phyloP scores from a whole-genome alignment of 2,888 invertebrate species.

The Mongoloraphidia duomilia region DNA sequence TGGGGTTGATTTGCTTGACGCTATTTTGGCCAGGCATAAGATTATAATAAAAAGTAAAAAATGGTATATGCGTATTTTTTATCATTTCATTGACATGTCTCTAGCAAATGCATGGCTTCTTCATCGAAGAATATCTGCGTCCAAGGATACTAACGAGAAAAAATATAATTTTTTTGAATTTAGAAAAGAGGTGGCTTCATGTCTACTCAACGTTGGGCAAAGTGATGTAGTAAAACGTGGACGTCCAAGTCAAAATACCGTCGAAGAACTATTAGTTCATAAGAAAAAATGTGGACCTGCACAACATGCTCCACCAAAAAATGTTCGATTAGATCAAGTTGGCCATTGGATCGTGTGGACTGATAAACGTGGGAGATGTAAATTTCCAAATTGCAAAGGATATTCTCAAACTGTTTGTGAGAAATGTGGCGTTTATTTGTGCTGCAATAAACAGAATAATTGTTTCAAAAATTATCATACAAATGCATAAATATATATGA shows the following conservation, averaged over 20 bases:
- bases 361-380: constrained; percentile 7
- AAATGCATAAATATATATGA: no score
- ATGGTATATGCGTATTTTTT: constrained; percentile 12
- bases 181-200: no score
- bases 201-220: no score
- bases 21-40: constrained; percentile 7
- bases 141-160: no score
- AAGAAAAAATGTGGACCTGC: background rate
- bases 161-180: no score
- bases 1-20: constrained; percentile 14
- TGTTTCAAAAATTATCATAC: constrained; percentile 7
- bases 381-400: constrained; percentile 10
- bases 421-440: constrained; percentile 8
- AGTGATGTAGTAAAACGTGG: no score
- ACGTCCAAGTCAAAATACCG: no score
- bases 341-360: constrained; percentile 7
- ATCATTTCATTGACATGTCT: constrained; percentile 12
- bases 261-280: background rate
- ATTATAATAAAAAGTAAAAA: constrained; percentile 7
- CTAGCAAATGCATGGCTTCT: constrained; percentile 10
- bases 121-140: background rate
- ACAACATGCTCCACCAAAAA: constrained; percentile 4
- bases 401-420: constrained; percentile 9
- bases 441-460: constrained; percentile 7
- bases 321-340: constrained; percentile 8